These are phyloP conservation scores for Machaerirhynchus nigripectus DNA, from an alignment of 2,113 vertebrate genomes.

Conservation along the genomic window DNA sequence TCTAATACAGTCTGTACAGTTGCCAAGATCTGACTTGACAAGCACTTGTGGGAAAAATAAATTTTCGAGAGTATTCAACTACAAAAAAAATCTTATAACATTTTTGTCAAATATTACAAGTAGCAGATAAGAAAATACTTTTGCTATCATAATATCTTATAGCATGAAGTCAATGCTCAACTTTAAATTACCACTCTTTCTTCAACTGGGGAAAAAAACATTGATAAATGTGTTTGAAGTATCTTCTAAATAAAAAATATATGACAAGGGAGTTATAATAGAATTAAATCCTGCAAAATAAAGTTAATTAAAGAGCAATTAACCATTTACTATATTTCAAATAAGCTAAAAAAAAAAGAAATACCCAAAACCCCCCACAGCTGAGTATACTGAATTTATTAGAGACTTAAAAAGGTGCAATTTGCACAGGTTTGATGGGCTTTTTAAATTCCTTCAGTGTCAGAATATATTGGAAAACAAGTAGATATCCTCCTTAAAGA, in stretches of 20 bases:
- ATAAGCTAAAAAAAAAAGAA: neutral
- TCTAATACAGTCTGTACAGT: neutral
- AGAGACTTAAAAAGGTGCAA: neutral
- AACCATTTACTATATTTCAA: neutral
- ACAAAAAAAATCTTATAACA: neutral
- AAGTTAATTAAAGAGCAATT: neutral
- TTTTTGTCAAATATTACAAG: neutral
- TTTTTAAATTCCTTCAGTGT: neutral
- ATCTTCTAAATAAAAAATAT: neutral
- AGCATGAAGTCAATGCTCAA: neutral
- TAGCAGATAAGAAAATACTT: neutral
- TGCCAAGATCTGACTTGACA: neutral
- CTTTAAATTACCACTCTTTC: neutral
- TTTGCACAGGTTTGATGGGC: neutral
- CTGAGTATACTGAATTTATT: neutral
- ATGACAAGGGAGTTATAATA: neutral
- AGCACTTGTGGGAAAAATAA: neutral
- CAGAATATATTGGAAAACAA: neutral
- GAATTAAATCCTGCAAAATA: neutral
- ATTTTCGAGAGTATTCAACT: neutral
- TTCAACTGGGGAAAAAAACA: neutral
- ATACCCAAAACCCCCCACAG: rapidly evolving
- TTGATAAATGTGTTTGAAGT: neutral
- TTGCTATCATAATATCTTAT: neutral
- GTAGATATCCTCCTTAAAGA: neutral